phyloP scores from a whole-genome alignment of 2,888 invertebrate genomes.

The Hirtodrosophila histrioides region DNA sequence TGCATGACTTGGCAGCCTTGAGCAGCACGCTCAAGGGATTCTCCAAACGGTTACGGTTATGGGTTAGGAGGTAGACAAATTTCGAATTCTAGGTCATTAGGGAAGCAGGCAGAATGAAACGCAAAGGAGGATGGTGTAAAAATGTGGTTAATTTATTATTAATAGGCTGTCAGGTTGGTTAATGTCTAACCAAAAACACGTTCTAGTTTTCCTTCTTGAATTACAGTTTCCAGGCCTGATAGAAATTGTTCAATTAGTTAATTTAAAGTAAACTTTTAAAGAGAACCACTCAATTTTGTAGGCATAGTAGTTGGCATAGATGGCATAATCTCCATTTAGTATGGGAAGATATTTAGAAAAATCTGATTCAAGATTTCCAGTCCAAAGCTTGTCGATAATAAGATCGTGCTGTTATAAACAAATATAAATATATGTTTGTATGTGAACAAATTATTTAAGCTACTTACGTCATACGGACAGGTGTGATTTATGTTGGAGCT shows the following conservation, averaged over 20 bases:
- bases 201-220: too few relatives aligned
- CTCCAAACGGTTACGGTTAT: constrained; percentile 33
- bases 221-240: too few relatives aligned
- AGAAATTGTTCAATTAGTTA: constrained; percentile 4
- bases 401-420: constrained; percentile 24
- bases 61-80: constrained; percentile 32
- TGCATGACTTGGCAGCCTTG: constrained; percentile 58
- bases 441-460: neutral
- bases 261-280: fast-evolving
- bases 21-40: constrained; percentile 54
- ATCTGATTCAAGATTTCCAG: neutral
- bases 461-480: constrained; percentile 36
- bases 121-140: constrained; percentile 1
- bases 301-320: neutral
- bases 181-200: too few relatives aligned
- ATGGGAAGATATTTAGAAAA: constrained; percentile 7
- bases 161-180: constrained; percentile 39
- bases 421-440: too few relatives aligned
- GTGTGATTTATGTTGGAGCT: constrained; percentile 39
- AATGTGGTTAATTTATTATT: constrained; percentile 63
- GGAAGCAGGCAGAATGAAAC: constrained; percentile 20
- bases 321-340: constrained; percentile 22
- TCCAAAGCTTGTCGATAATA: constrained; percentile 12
- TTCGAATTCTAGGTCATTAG: constrained; percentile 73
- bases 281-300: neutral